These are phyloP conservation scores for Lanius collurio DNA, from an alignment of 2,113 vertebrate genomes.

Conservation along the genomic window DNA sequence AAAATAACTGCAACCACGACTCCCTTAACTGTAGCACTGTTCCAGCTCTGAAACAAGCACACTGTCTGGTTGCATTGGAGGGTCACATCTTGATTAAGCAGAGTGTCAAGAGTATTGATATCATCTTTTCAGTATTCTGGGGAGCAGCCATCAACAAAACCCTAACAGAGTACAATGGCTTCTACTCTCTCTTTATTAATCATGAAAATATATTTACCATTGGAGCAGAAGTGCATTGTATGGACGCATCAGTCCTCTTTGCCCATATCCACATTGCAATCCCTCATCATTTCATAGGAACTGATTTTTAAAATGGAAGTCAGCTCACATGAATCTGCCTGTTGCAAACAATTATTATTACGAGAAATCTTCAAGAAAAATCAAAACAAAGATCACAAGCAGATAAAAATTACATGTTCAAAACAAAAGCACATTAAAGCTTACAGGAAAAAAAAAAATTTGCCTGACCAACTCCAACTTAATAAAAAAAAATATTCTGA, in stretches of 20 bases:
- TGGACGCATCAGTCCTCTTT: neutral
- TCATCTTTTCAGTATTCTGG: slow-evolving; percentile 42
- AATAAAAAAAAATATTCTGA: slow-evolving; percentile 57
- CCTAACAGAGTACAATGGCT: neutral
- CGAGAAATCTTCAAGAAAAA: slow-evolving; percentile 51
- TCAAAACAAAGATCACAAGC: slow-evolving; percentile 51
- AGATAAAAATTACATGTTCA: slow-evolving; percentile 59
- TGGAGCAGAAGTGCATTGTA: neutral
- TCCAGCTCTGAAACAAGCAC: slow-evolving; percentile 32
- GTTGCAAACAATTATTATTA: slow-evolving; percentile 48
- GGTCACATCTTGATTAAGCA: slow-evolving; percentile 67
- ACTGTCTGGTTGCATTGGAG: slow-evolving; percentile 9
- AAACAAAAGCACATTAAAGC: slow-evolving; percentile 58
- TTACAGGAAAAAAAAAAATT: neutral
- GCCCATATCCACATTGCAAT: neutral
- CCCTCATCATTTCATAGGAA: slow-evolving; percentile 17
- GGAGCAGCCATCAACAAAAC: slow-evolving; percentile 20
- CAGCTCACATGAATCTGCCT: slow-evolving; percentile 59
- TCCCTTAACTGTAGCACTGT: neutral
- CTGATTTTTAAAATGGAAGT: slow-evolving; percentile 52
- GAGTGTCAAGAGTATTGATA: slow-evolving; percentile 61
- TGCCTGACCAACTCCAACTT: slow-evolving; percentile 17
- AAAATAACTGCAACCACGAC: neutral
- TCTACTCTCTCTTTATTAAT: slow-evolving; percentile 19
- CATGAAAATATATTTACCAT: slow-evolving; percentile 9